A percentile compares a stretch with the other conserved stretches of the same genome.
Evolutionary conservation across 2,797 vertebrate species (phyloP).

Genomic region (Fundulus diaphanus): DNA sequence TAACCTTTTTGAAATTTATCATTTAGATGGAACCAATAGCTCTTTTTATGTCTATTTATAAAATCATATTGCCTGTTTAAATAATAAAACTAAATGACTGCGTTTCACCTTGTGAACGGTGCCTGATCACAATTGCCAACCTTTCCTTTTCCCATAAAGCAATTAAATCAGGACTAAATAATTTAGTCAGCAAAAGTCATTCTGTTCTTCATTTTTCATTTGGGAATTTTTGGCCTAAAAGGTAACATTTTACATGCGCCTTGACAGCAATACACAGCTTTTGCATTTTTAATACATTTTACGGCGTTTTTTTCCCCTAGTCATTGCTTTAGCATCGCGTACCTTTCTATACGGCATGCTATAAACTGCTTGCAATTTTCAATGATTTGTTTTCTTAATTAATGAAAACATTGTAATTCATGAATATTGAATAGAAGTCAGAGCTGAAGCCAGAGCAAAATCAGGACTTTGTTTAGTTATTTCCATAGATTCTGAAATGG

Average conservation of each 20-base stretch:
- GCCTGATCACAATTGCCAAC: constrained; percentile 3
- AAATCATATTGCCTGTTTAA: constrained; percentile 8
- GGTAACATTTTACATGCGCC: constrained; percentile 9
- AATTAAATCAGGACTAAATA: not conserved
- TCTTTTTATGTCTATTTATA: not conserved
- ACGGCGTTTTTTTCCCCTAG: constrained; percentile 10
- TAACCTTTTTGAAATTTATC: not conserved
- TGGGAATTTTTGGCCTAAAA: constrained; percentile 4
- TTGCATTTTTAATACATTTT: constrained; percentile 17
- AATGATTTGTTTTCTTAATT: constrained; percentile 40
- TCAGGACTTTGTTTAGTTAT: constrained; percentile 16
- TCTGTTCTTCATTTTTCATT: constrained; percentile 8
- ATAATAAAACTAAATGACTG: constrained; percentile 12
- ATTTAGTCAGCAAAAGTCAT: not conserved
- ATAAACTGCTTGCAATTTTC: constrained; percentile 8
- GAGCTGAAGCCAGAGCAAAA: constrained; percentile 19
- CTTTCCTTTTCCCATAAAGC: constrained; percentile 4
- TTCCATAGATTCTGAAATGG: constrained; percentile 25
- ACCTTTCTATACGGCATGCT: not conserved
- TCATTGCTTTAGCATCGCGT: constrained; percentile 9
- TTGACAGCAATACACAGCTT: constrained; percentile 4
- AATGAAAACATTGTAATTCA: constrained; percentile 53
- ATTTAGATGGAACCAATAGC: not conserved
- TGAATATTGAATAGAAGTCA: constrained; percentile 54
- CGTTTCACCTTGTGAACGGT: not conserved